phyloP scores from a whole-genome alignment of 2,797 vertebrate genomes.

The Lycodopsis pacificus region DNA sequence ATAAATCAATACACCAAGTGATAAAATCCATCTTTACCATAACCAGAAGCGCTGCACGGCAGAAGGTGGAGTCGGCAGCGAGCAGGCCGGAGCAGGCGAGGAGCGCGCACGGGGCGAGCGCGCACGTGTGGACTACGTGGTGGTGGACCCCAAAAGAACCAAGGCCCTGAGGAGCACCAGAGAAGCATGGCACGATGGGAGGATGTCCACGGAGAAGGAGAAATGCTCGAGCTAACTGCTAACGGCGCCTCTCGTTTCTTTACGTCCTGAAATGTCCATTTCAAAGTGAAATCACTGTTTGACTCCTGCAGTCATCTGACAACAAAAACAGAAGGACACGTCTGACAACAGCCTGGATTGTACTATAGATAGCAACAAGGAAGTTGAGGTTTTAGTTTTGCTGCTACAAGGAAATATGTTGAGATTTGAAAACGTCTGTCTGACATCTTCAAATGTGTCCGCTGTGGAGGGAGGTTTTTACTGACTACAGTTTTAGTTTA shows the following conservation, averaged over 20 bases:
- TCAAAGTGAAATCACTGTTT: too few species aligned
- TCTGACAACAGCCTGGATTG: background rate
- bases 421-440: too few species aligned
- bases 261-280: too few species aligned
- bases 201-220: constrained; percentile 91
- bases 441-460: background rate
- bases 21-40: background rate
- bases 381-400: too few species aligned
- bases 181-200: constrained; percentile 93
- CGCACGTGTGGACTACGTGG: constrained; percentile 90
- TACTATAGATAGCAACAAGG: too few species aligned
- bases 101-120: constrained; percentile 72
- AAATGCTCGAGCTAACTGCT: constrained; percentile 37
- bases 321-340: background rate
- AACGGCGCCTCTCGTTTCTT: background rate
- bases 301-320: too few species aligned
- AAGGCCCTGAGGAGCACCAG: constrained; percentile 91
- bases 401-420: too few species aligned
- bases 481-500: too few species aligned
- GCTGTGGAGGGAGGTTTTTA: too few species aligned
- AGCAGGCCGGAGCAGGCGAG: background rate
- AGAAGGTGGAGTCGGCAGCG: constrained; percentile 14
- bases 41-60: constrained; percentile 61
- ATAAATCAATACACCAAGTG: fast-evolving
- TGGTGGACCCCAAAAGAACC: constrained; percentile 92